phyloP scores from a whole-genome alignment of 2,888 invertebrate species.

The Drosophila putrida region DNA sequence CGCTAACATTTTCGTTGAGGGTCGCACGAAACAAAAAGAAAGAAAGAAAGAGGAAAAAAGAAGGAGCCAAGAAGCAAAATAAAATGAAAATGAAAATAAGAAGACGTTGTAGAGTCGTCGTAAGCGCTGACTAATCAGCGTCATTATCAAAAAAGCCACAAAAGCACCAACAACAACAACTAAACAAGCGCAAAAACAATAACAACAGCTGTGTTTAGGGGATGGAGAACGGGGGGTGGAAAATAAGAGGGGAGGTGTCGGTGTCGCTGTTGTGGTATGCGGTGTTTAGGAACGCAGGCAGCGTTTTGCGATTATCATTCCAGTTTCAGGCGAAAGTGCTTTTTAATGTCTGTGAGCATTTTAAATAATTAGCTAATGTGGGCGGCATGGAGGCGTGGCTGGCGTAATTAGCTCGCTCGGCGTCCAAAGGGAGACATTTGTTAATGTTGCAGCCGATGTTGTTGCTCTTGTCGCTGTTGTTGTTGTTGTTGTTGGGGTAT shows the following conservation, averaged over 20 bases:
- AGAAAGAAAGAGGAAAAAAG: constrained; percentile 1
- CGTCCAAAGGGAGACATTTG: constrained; percentile 59
- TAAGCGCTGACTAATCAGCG: constrained; percentile 78
- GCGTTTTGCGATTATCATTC: constrained; percentile 73
- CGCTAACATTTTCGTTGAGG: constrained; percentile 26
- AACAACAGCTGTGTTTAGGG: constrained; percentile 28
- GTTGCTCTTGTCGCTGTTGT: constrained; percentile 1
- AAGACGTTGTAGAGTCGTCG: constrained; percentile 65
- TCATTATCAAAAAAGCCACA: constrained; percentile 68
- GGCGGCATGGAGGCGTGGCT: constrained; percentile 32
- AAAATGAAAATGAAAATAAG: constrained; percentile 42
- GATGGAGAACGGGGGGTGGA: background rate
- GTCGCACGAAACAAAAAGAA: constrained; percentile 8
- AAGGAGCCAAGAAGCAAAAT: constrained; percentile 5
- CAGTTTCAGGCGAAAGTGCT: constrained; percentile 67
- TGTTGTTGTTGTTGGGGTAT: too few relatives aligned
- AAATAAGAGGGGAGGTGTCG: background rate
- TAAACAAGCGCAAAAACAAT: constrained; percentile 38
- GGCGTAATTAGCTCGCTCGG: constrained; percentile 59
- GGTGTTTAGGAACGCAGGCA: constrained; percentile 20
- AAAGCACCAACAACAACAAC: constrained; percentile 27
- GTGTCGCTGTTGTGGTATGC: background rate
- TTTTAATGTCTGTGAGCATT: constrained; percentile 78
- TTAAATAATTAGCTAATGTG: constrained; percentile 77
- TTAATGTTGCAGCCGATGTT: constrained; percentile 30